A percentile compares a stretch with the other conserved stretches of the same genome.
Evolutionary conservation across 1,140 invertebrate genomes (phyloP).

Genomic region (Cydia strobilella): DNA sequence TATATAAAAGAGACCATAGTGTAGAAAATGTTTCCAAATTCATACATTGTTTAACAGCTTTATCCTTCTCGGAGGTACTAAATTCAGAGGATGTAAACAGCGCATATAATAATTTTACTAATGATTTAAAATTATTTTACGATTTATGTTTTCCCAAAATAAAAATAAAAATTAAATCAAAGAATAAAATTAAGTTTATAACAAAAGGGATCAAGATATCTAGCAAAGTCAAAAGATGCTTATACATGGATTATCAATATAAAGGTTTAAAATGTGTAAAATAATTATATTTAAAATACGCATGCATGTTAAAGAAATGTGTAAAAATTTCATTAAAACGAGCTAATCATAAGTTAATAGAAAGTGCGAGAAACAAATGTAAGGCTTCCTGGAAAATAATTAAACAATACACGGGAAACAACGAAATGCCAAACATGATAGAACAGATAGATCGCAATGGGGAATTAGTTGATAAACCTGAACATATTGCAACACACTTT

Average conservation of each 20-base stretch:
- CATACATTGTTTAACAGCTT: background rate
- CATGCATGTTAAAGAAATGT: background rate
- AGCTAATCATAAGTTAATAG: background rate
- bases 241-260: background rate
- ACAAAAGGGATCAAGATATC: slow-evolving; percentile 10
- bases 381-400: slow-evolving; percentile 9
- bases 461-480: background rate
- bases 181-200: background rate
- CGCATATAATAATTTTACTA: background rate
- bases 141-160: background rate
- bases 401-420: background rate
- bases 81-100: background rate
- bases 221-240: background rate
- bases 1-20: background rate
- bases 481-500: background rate
- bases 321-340: background rate
- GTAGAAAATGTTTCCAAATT: background rate
- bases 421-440: background rate
- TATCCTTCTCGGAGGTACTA: background rate
- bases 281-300: background rate
- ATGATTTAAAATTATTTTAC: background rate
- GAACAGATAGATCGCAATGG: background rate
- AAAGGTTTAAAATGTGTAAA: background rate
- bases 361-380: background rate
- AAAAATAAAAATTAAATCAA: background rate